These are phyloP conservation scores for Hypomecis punctinalis DNA, from an alignment of 2,888 invertebrate species.

Conservation along the genomic window DNA sequence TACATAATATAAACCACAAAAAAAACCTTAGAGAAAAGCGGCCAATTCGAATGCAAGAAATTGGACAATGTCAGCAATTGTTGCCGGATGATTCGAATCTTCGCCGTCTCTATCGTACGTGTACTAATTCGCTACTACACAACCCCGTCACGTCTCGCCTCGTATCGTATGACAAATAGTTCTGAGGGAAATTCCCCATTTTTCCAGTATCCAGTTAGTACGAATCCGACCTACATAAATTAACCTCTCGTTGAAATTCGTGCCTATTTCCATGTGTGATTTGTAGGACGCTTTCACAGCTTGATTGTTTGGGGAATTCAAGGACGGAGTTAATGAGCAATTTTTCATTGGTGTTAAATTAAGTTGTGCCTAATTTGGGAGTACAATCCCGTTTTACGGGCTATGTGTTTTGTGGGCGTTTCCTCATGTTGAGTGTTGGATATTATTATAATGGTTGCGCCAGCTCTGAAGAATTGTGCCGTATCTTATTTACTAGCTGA, in stretches of 20 bases:
- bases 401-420: neutral
- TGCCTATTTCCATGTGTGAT: constrained; percentile 35
- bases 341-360: constrained; percentile 7
- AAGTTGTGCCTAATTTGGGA: constrained; percentile 5
- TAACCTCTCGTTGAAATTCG: constrained; percentile 41
- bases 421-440: no score
- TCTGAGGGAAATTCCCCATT: constrained; percentile 44
- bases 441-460: no score
- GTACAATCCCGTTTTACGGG: constrained; percentile 8
- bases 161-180: constrained; percentile 59
- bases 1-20: no score
- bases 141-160: constrained; percentile 62
- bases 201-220: constrained; percentile 45
- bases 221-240: constrained; percentile 43
- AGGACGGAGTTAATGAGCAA: constrained; percentile 5
- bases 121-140: constrained; percentile 61
- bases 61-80: neutral
- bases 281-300: constrained; percentile 26
- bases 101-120: constrained; percentile 37
- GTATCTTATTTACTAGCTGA: no score
- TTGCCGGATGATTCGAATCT: constrained; percentile 15
- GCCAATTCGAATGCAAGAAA: no score
- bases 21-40: no score
- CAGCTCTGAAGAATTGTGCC: no score
- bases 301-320: constrained; percentile 22